These are phyloP conservation scores for Adelphocoris suturalis DNA, from an alignment of 2,888 invertebrate genomes.

Conservation along the genomic window DNA sequence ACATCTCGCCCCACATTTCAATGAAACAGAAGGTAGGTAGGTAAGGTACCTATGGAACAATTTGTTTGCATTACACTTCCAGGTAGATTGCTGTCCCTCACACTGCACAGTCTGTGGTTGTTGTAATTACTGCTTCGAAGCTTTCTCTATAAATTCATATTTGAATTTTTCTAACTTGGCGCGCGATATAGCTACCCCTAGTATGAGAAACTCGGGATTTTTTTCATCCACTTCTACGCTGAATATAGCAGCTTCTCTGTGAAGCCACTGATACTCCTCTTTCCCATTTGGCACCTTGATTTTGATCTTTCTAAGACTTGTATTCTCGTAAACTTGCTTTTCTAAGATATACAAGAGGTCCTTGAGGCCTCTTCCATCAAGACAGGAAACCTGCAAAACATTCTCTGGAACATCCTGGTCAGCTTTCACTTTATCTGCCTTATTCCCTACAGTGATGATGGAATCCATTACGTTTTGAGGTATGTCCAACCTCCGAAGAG, in stretches of 20 bases:
- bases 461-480: slow-evolving; percentile 79
- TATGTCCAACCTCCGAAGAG: slow-evolving; percentile 82
- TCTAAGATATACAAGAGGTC: slow-evolving; percentile 79
- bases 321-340: slow-evolving; percentile 80
- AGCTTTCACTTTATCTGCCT: slow-evolving; percentile 77
- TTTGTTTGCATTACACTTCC: no score
- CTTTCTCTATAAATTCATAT: slow-evolving; percentile 76
- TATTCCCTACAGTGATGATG: slow-evolving; percentile 87
- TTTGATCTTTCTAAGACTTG: slow-evolving; percentile 80
- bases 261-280: slow-evolving; percentile 82
- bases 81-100: no score
- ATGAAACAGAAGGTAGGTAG: no score
- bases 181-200: slow-evolving; percentile 82
- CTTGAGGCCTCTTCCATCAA: slow-evolving; percentile 79
- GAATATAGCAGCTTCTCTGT: slow-evolving; percentile 83
- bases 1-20: no score
- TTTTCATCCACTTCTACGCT: slow-evolving; percentile 80
- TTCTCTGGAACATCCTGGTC: slow-evolving; percentile 70
- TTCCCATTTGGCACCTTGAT: slow-evolving; percentile 83
- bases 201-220: slow-evolving; percentile 81
- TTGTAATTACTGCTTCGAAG: not conserved
- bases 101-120: no score
- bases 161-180: slow-evolving; percentile 82
- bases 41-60: no score
- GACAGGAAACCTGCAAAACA: slow-evolving; percentile 78